Percentiles rank a stretch among this genome's conserved stretches.
phyloP scores from a whole-genome alignment of 30 jellyfish, hydroid and myxozoan species.

The Phacellophora camtschatica region DNA sequence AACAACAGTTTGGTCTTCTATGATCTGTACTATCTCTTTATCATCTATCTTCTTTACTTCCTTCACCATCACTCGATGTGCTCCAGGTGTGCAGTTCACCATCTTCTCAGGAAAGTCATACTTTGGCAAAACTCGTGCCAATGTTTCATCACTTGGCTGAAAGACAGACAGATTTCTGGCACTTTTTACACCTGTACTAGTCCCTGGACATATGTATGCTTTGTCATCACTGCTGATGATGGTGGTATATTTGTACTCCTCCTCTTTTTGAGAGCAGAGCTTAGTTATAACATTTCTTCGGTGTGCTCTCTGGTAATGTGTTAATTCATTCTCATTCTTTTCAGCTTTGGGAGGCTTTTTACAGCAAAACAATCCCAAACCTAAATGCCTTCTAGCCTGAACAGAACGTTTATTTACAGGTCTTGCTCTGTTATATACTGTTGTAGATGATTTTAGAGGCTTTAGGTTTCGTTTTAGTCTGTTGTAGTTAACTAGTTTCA shows the following conservation, averaged over 20 bases:
- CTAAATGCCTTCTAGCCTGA: conserved; percentile 26
- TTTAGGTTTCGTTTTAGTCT: conserved; percentile 1
- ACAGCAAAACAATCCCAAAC: conserved; percentile 30
- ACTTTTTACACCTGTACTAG: conserved; percentile 49
- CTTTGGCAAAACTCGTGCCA: conserved; percentile 30
- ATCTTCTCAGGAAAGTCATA: conserved; percentile 47
- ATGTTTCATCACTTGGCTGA: conserved; percentile 33
- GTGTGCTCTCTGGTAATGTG: conserved; percentile 43
- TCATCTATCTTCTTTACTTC: not conserved
- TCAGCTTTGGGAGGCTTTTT: conserved; percentile 57
- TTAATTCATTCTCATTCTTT: conserved; percentile 10
- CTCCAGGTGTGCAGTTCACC: conserved; percentile 56
- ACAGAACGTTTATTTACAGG: conserved; percentile 40
- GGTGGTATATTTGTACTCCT: not conserved
- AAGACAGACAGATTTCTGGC: conserved; percentile 38
- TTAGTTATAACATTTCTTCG: conserved; percentile 12
- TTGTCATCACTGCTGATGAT: not conserved
- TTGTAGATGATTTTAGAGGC: conserved; percentile 25
- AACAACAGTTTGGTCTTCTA: conserved; percentile 20
- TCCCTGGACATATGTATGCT: conserved; percentile 32
- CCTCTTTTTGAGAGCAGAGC: not conserved
- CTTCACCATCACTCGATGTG: conserved; percentile 16
- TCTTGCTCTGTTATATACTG: conserved; percentile 31
- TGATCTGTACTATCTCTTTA: conserved; percentile 17
- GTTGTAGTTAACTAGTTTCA: conserved; percentile 9